Percentiles rank a stretch among this genome's conserved stretches.
Evolutionary conservation across 2,797 vertebrate species (phyloP).

Genomic region (Furcifer pardalis): DNA sequence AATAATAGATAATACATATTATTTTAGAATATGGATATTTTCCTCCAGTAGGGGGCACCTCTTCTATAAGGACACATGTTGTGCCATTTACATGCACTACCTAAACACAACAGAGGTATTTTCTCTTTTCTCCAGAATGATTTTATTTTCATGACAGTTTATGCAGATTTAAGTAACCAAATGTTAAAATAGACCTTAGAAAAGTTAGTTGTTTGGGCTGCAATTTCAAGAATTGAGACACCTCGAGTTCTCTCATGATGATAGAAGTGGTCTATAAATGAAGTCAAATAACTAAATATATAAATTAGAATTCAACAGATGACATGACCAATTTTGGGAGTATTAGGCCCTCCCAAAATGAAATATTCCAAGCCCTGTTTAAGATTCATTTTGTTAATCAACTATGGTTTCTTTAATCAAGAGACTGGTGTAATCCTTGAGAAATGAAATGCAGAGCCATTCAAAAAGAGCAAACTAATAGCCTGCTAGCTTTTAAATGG

Average conservation of each 20-base stretch:
- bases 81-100: neutral
- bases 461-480: neutral
- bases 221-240: no score
- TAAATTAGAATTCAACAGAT: no score
- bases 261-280: no score
- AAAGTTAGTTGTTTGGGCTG: no score
- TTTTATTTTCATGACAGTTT: neutral
- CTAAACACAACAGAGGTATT: neutral
- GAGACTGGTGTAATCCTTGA: neutral
- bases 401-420: neutral
- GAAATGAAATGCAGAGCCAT: neutral
- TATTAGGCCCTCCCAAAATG: no score
- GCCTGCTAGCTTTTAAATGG: neutral
- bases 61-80: neutral
- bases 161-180: slow-evolving; percentile 1
- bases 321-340: no score
- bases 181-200: no score
- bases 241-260: no score
- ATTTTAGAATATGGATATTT: no score
- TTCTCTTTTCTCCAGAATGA: neutral
- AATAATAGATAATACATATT: no score
- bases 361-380: no score
- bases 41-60: neutral
- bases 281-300: no score
- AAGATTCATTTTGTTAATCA: neutral